Evolutionary conservation across 2,888 invertebrate genomes (phyloP).

Genomic region (Pomacea canaliculata): DNA sequence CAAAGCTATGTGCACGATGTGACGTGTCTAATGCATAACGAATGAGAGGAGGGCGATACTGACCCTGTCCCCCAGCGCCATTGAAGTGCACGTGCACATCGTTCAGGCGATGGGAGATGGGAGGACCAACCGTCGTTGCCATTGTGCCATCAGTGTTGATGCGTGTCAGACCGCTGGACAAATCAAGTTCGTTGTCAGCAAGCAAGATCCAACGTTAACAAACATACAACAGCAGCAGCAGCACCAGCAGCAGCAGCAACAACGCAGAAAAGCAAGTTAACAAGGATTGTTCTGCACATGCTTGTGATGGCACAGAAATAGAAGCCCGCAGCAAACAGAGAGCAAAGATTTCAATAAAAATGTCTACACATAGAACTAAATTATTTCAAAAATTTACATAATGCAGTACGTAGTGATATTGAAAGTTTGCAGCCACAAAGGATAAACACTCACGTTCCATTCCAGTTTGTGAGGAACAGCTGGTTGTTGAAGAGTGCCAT

Average conservation of each 20-base stretch:
- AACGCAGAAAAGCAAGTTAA: no score
- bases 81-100: constrained; percentile 49
- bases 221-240: background rate
- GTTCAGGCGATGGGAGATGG: constrained; percentile 33
- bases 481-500: constrained; percentile 38
- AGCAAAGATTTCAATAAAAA: no score
- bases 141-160: constrained; percentile 37
- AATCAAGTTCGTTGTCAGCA: background rate
- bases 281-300: no score
- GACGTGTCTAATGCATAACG: no score
- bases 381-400: no score
- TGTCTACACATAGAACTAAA: no score
- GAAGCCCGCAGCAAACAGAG: no score
- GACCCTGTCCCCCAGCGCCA: constrained; percentile 42
- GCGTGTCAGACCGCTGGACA: constrained; percentile 36
- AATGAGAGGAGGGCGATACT: background rate
- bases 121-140: constrained; percentile 34
- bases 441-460: constrained; percentile 26
- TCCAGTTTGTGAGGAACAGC: constrained; percentile 43
- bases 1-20: no score
- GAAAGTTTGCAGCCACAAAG: no score
- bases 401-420: no score
- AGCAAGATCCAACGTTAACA: background rate
- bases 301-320: no score
- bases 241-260: background rate